phyloP scores from a whole-genome alignment of 2,888 invertebrate species.

The Fragum sueziense region DNA sequence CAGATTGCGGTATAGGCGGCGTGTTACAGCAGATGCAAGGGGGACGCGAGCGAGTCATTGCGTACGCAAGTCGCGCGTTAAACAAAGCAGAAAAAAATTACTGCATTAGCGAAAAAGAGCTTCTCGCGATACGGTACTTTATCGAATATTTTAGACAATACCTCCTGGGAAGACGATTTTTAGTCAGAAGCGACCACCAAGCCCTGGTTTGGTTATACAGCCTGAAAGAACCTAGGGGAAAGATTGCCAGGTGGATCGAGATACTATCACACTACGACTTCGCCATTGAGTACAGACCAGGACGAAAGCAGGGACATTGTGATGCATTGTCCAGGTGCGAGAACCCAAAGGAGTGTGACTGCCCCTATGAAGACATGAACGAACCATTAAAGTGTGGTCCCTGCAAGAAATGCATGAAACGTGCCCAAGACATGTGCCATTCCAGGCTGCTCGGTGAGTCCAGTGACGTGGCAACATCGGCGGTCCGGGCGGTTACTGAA shows the following conservation, averaged over 20 bases:
- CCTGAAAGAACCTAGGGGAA: slow-evolving; percentile 35
- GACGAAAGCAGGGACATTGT: slow-evolving; percentile 30
- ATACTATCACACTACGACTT: slow-evolving; percentile 32
- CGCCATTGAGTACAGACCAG: slow-evolving; percentile 29
- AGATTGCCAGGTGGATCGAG: slow-evolving; percentile 36
- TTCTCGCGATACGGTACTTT: slow-evolving; percentile 31
- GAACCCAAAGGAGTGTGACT: slow-evolving; percentile 24
- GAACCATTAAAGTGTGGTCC: slow-evolving; percentile 30
- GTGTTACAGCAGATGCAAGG: slow-evolving; percentile 40
- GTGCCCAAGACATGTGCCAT: background rate
- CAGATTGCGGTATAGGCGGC: slow-evolving; percentile 40
- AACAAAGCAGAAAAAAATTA: background rate
- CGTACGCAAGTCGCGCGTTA: slow-evolving; percentile 9
- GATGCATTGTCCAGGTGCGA: slow-evolving; percentile 35
- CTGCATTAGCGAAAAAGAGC: slow-evolving; percentile 31
- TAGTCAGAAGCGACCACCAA: slow-evolving; percentile 32
- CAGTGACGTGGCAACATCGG: background rate
- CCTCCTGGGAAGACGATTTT: slow-evolving; percentile 29
- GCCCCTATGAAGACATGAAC: slow-evolving; percentile 20
- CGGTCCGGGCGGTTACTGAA: background rate
- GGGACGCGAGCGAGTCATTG: slow-evolving; percentile 30
- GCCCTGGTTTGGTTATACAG: slow-evolving; percentile 19
- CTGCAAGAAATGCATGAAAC: background rate
- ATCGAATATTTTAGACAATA: slow-evolving; percentile 35
- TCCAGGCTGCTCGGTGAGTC: background rate